Base-by-base conservation (phyloP, 2,888 invertebrate genomes). In the Amphipoea lucens region DNA sequence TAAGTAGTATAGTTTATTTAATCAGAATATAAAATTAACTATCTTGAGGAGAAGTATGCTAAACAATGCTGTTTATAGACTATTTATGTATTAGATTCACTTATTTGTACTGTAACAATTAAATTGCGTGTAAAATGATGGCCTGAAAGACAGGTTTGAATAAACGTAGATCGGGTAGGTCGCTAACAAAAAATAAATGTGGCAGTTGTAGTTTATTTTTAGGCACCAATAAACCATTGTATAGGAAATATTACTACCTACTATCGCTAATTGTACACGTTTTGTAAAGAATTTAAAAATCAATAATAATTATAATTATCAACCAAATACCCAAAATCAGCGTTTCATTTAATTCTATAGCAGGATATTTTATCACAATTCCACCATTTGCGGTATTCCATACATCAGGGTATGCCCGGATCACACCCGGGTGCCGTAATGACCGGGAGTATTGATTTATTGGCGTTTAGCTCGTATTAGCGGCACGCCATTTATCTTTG, bases 381-480 rank as follows among this genome's bases (percentile, higher is more conserved):
- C 74, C 65, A 66, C 51, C 85, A 79, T 79, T 78, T 69, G 81
- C 63, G 69, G 66, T 74, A 63, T 78, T 82, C 82, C 79, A 86
- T 84, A 81, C 76, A 69, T 78, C 81, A 75, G 81, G 60, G 68
- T 76, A 87, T 87, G 85, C 81, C 85, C 86, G 87, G 75, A 81
- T 88, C 87, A 89, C 87, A 90, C 87, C 87, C 86, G 84, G 87
- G 48, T 74, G 45, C 74, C 73, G 86, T 92, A 92, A 91, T 91
- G 90, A 90, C 89, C 87, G 83, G 84, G 84, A 87, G 90, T 93
- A 94, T 94, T 94, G 94, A 94, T 94, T 94, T 94, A 94, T 93
- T 91, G 91, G 87, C 91, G 90, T 91, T 94, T 93, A 94, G 91
- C 90, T 90, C 87, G 90, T 91, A 93, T 94, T 83, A 88, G 84